These are phyloP conservation scores for Chrysodeixis includens DNA, from an alignment of 2,888 invertebrate species.

Conservation along the genomic window DNA sequence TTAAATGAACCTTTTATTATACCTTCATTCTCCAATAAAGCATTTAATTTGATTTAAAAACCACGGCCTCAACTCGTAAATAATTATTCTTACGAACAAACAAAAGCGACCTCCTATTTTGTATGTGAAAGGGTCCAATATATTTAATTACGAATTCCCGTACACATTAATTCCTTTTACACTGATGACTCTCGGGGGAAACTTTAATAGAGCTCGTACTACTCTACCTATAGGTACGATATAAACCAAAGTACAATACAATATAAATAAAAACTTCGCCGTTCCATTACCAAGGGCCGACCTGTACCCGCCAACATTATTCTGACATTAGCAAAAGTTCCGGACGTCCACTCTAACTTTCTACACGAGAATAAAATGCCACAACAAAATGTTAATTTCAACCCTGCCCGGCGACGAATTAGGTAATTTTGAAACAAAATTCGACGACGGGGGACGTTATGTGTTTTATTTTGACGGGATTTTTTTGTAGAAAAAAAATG, in stretches of 20 bases:
- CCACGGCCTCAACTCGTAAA: slow-evolving; percentile 1
- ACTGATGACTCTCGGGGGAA: slow-evolving; percentile 54
- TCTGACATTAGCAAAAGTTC: slow-evolving; percentile 80
- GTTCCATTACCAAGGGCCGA: slow-evolving; percentile 61
- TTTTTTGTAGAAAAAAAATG: background rate
- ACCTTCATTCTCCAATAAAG: background rate
- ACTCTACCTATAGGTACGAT: slow-evolving; percentile 45
- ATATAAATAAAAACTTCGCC: slow-evolving; percentile 66
- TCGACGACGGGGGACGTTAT: slow-evolving; percentile 48
- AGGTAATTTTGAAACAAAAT: slow-evolving; percentile 66
- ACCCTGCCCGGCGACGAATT: slow-evolving; percentile 71
- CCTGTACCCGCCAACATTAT: slow-evolving; percentile 72
- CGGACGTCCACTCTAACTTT: slow-evolving; percentile 74
- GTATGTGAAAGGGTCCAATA: slow-evolving; percentile 36
- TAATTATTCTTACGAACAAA: slow-evolving; percentile 1
- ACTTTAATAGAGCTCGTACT: slow-evolving; percentile 54
- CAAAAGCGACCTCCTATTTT: background rate
- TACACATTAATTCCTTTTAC: slow-evolving; percentile 44
- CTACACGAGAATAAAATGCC: slow-evolving; percentile 72
- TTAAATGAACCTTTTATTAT: background rate
- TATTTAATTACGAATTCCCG: slow-evolving; percentile 49
- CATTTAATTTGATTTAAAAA: slow-evolving; percentile 1
- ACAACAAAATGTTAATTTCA: slow-evolving; percentile 78
- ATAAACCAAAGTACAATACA: slow-evolving; percentile 62
- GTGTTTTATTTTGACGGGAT: slow-evolving; percentile 42